These are phyloP conservation scores for Toxotes chatareus DNA, from an alignment of 2,113 vertebrate genomes.

Conservation along the genomic window DNA sequence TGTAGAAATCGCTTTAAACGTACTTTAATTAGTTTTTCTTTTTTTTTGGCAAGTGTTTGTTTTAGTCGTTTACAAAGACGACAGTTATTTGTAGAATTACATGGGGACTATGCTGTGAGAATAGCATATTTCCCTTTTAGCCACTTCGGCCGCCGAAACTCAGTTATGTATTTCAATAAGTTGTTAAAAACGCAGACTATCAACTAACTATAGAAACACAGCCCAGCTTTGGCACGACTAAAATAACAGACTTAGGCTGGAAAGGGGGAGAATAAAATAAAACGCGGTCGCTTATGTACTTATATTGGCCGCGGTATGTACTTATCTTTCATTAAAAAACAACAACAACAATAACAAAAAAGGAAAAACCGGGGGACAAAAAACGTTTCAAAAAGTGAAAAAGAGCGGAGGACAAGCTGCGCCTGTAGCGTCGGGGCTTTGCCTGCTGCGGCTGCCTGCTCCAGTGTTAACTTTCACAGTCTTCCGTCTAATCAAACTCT, in stretches of 20 bases:
- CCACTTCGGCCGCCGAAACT: constrained; percentile 25
- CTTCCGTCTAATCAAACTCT: constrained; percentile 85
- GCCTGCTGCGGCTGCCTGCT: constrained; percentile 56
- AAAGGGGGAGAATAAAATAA: constrained; percentile 55
- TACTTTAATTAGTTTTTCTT: background rate
- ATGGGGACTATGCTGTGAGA: background rate
- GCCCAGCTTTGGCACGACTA: constrained; percentile 23
- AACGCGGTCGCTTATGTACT: constrained; percentile 14
- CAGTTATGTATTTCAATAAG: constrained; percentile 60
- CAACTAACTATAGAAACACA: constrained; percentile 30
- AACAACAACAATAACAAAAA: background rate
- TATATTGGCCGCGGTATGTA: background rate
- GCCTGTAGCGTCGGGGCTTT: constrained; percentile 43
- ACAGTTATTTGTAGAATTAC: background rate
- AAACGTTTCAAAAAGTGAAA: constrained; percentile 59
- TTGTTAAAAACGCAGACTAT: constrained; percentile 34
- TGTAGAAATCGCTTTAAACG: constrained; percentile 38
- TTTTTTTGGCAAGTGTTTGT: background rate
- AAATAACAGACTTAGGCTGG: constrained; percentile 5
- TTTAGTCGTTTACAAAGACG: constrained; percentile 14
- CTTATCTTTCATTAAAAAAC: constrained; percentile 37
- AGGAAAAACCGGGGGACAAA: constrained; percentile 12
- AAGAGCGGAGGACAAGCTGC: constrained; percentile 51
- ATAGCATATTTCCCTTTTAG: background rate
- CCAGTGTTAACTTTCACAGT: constrained; percentile 77